Evolutionary conservation across 1,140 invertebrate genomes (phyloP), one percentile per base, ranked within the genome.

Genomic region (Achroia grisella): DNA sequence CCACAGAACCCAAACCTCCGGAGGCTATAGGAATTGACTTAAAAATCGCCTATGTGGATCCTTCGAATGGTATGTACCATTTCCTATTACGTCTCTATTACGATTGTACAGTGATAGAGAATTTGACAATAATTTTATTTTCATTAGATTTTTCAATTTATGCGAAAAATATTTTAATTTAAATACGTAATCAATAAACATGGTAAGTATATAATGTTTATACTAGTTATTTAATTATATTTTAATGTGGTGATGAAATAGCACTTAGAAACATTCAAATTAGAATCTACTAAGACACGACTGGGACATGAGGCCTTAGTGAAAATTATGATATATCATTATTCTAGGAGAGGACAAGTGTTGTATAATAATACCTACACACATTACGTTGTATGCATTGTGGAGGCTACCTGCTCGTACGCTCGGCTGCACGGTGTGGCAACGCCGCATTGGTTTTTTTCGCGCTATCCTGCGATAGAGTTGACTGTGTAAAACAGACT

Each of bases 391-490:
- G 68, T 79, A 62, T 75, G 71, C 67, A 80, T 68, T 77, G 70
- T 72, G 44, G 64, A 76, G 62, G 55, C 71, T 81, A 79, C 77
- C 73, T 79, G 77, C 71, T 74, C 57, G 76, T 68, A 71, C 64
- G 72, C 68, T 78, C 68, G 61, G 68, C 56, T 62, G 79, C 73
- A 79, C 79, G 67, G 71, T 71, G 71, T 63, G 80, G 80, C 80
- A 84, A 84, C 80, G 75, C 58, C 77, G 80, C 79, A 68, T 62
- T 77, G 56, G 69, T 69, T 74, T 78, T 56, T 69, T 79, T 78
- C 69, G 70, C 66, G 69, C 70, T 78, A 73, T 71, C 69, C 76
- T 73, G 62, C 67, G 62, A 72, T 72, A 55, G 68, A 74, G 62
- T 65, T 62, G 56, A 48, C 60, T 57, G 62, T 67, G 58, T 63